phyloP scores from a whole-genome alignment of 2,888 invertebrate species.

The Anodontia alba region DNA sequence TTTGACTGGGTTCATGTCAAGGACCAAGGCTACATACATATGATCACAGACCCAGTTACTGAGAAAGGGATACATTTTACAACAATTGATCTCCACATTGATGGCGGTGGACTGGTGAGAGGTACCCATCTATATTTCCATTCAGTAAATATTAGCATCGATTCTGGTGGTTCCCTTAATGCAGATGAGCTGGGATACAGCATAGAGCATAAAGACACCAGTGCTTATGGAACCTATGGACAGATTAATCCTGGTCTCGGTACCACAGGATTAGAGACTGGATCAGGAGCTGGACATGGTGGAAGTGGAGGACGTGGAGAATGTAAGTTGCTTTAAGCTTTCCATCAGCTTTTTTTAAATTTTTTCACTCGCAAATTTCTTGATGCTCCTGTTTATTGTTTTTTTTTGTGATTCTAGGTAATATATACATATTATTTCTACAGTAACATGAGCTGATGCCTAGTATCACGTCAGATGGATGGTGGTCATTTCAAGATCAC shows the following conservation, averaged over 20 bases:
- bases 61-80: constrained; percentile 68
- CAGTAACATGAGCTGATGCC: too few species aligned
- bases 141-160: constrained; percentile 72
- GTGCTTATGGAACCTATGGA: constrained; percentile 35
- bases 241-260: constrained; percentile 74
- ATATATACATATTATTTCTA: too few species aligned
- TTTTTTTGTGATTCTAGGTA: too few species aligned
- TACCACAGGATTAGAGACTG: constrained; percentile 39
- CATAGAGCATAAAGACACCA: constrained; percentile 53
- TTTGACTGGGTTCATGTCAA: constrained; percentile 76
- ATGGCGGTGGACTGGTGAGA: constrained; percentile 73
- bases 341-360: too few species aligned
- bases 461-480: too few species aligned
- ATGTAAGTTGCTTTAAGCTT: constrained; percentile 59
- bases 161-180: constrained; percentile 69
- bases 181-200: constrained; percentile 72
- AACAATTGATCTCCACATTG: constrained; percentile 67
- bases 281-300: constrained; percentile 75
- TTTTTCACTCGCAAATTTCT: too few species aligned
- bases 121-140: constrained; percentile 72
- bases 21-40: constrained; percentile 70
- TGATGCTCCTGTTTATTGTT: too few species aligned
- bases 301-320: constrained; percentile 72
- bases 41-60: constrained; percentile 72
- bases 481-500: too few species aligned